A percentile compares a stretch with the other conserved stretches of the same genome.
These are phyloP conservation scores for Polypedilum vanderplanki DNA, from an alignment of 1,140 invertebrate species.

Conservation along the genomic window DNA sequence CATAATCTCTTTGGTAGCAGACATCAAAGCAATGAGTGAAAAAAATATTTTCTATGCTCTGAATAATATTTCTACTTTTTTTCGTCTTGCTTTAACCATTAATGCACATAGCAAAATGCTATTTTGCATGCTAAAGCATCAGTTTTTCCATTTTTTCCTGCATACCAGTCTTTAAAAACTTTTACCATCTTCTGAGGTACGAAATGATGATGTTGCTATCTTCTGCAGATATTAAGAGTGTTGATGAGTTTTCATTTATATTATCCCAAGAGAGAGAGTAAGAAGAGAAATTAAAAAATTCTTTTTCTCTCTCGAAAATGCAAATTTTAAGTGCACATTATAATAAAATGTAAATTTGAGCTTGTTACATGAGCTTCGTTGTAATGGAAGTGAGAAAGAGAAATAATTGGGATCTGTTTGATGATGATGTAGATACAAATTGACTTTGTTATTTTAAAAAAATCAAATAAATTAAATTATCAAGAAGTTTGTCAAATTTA, in stretches of 20 bases:
- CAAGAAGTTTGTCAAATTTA: too few relatives aligned
- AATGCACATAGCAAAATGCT: too few relatives aligned
- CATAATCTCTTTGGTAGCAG: slow-evolving; percentile 5
- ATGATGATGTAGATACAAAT: too few relatives aligned
- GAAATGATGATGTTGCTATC: background rate
- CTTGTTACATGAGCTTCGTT: background rate
- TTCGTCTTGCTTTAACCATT: too few relatives aligned
- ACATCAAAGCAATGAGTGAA: background rate
- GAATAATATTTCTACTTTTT: too few relatives aligned
- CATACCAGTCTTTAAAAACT: background rate
- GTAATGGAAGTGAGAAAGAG: too few relatives aligned
- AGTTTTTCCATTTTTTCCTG: background rate
- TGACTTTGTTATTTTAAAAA: too few relatives aligned
- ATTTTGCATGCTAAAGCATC: too few relatives aligned
- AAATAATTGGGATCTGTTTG: too few relatives aligned
- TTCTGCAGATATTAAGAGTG: slow-evolving; percentile 12
- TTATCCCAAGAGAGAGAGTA: background rate
- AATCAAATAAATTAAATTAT: too few relatives aligned
- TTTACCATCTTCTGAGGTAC: background rate
- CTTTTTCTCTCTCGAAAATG: background rate
- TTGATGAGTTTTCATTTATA: background rate
- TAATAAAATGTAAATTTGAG: background rate
- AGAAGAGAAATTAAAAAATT: background rate
- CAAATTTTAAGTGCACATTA: slow-evolving; percentile 16
- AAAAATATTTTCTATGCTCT: slow-evolving; percentile 3